Base-by-base conservation (phyloP, 2,113 vertebrate genomes). In the Campylorhamphus procurvoides region DNA sequence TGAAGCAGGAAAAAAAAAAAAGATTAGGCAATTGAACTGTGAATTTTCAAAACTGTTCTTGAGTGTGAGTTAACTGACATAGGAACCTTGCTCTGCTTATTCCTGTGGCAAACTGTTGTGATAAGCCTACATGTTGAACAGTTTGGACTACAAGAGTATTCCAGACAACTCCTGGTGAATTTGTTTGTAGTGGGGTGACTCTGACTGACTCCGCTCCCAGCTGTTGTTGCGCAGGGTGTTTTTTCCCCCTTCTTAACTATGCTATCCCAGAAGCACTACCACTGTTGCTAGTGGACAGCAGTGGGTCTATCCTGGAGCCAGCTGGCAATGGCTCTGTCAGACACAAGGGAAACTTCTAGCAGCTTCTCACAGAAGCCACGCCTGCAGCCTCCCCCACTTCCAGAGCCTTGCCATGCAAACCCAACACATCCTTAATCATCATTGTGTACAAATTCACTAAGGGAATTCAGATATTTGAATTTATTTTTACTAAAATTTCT, bases 31-130 rank as follows among this genome's bases (percentile, higher is more conserved):
- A 40, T 46, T 88, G 71, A 80, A 69, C 31, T 58, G 56, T 68
- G 18, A 44, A 63, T 94, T 95, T 96, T 92, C 42, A 82, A 74
- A 89, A 84, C 22, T 37, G 40, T 84, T 95, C 62, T 68, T 46
- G 42, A 89, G 19, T 6, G 5, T 73, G 60, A 76, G 27, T 79
- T 79, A 81, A 66, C 53, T 93, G 69, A 50, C 50, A 28, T 55
- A 46, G 85, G 66, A 96, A 52, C 49, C 35, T 94, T 75, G 20
- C 29, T 89, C 28, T 87, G 19, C 40, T 40, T 50, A 11, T 84
- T 96, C 27, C 53, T 76, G 49, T 82, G 76, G 69, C 58, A 80
- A 93, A 55, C 27, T 37, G 9, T 85, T 67, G 39, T 12, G 5
- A 55, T 89, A 69, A 85, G 42, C 35, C 44, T 79, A 46, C 4